Base-by-base conservation (phyloP, 1,140 invertebrate species). In the Zaprionus vittiger region DNA sequence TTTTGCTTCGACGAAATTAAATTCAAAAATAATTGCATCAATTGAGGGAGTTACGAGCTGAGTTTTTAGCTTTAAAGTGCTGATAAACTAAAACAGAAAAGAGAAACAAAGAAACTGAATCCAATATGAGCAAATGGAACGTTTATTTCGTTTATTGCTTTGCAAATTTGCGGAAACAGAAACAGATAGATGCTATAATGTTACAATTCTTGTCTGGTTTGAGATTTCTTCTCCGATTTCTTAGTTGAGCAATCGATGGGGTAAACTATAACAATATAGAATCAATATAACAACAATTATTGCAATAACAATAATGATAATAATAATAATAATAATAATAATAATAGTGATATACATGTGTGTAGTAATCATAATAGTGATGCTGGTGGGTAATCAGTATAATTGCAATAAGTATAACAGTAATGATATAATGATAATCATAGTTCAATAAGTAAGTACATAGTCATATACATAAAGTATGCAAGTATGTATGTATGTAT, bases 381-480 rank as follows among this genome's bases (percentile, higher is more conserved):
- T 47, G 41, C n/a, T 47, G 37, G 14, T 47, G 37, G 37, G 37
- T n/a, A 44, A 47, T 41, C 5, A 63, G 28, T 28, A n/a, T 28
- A 28, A 52, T 22, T 4, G 20, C 52, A 71, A 56, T 55, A 54
- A 24, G 17, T 44, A 55, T 31, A 71, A 38, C 20, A 2, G 17
- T 71, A 71, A 22, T 41, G 26, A 49, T 47, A 56, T 59, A 22
- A 47, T 14, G n/a, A 69, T 54, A 52, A 69, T 49, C 49, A 69
- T 37, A 20, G 56, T 68, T 38, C 81, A 80, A 81, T 81, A 47
- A 47, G 41, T 47, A 84, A 47, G 41, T 47, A 84, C 28, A 60
- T 79, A 68, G 78, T 84, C 81, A 85, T 78, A 85, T 76, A 85
- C 74, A 85, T 76, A 77, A 81, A 89, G 82, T 91, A 68, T 77